Evolutionary conservation across 2,888 invertebrate species (phyloP).

Genomic region (Drosophila acutilabella): DNA sequence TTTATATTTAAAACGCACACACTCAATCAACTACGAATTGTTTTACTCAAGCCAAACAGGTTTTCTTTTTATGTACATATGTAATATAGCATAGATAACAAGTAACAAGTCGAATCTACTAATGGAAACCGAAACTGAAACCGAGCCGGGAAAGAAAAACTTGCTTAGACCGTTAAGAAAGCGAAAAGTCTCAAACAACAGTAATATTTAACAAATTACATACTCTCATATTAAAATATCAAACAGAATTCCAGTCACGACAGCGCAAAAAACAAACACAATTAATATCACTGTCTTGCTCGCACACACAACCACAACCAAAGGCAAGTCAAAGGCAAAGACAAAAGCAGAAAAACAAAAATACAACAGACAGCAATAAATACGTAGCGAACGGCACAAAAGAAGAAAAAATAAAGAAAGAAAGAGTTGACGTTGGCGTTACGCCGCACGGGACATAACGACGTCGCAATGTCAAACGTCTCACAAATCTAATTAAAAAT

Average conservation of each 20-base stretch:
- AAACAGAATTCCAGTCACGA: conserved; percentile 51
- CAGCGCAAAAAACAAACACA: conserved; percentile 36
- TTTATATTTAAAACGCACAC: conserved; percentile 53
- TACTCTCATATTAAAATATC: conserved; percentile 43
- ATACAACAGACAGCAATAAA: conserved; percentile 61
- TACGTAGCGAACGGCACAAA: conserved; percentile 45
- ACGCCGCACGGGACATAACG: conserved; percentile 35
- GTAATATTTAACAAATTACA: conserved; percentile 25
- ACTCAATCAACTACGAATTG: conserved; percentile 38
- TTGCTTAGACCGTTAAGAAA: conserved; percentile 7
- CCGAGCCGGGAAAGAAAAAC: conserved; percentile 26
- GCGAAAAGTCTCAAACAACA: conserved; percentile 16
- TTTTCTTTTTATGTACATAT: conserved; percentile 31
- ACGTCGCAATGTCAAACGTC: conserved; percentile 42
- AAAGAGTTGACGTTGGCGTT: conserved; percentile 49
- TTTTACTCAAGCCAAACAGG: conserved; percentile 52
- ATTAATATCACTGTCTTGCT: conserved; percentile 32
- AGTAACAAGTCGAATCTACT: conserved; percentile 3
- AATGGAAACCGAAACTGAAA: conserved; percentile 30
- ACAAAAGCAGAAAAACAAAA: conserved; percentile 26
- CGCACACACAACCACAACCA: conserved; percentile 17
- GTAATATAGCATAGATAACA: conserved; percentile 40
- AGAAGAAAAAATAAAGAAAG: conserved; percentile 20
- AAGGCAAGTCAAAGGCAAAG: conserved; percentile 35
- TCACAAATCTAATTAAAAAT: conserved; percentile 68